Base-by-base conservation (phyloP, 2,797 vertebrate species). In the Lophius americanus region DNA sequence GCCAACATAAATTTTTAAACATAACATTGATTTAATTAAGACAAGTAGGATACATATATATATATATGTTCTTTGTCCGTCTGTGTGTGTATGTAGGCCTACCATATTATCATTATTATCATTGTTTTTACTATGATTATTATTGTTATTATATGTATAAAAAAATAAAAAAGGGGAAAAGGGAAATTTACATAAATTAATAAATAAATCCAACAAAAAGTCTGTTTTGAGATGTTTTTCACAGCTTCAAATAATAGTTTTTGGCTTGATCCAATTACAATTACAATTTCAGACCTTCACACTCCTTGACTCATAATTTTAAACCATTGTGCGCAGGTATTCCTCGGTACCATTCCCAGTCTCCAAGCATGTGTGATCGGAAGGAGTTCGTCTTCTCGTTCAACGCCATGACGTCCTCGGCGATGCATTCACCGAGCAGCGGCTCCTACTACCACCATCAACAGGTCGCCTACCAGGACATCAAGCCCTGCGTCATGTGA, bases 401-500 rank as follows among this genome's bases (percentile, higher is more conserved):
- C 93, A 99, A 99, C 88, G 96, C 97, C 85, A 99, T 99, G 96
- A 96, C 97, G 53, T 97, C 97, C 38, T 96, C 97, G 5, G 95
- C 97, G 48, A 98, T 99, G 97, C 97, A 98, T 89, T 94, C 96
- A 0, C 95, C 96, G 3, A 88, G 96, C 65, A 95, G 95, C 82
- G 85, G 96, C 76, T 96, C 97, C 35, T 98, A 98, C 92, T 98
- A 98, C 86, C 98, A 98, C 88, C 98, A 98, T 88, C 98, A 99
- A 67, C 98, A 99, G 92, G 96, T 99, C 89, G 95, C 96, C 86
- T 99, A 99, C 93, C 97, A 99, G 92, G 98, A 99, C 94, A 99
- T 99, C 94, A 99, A 99, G 86, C 98, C 98, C 1, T 99, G 98
- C 70, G 97, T 99, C 64, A 98, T 99, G 97, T 99, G 96, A 98